Evolutionary conservation across 1,140 invertebrate species (phyloP).

Genomic region (Muscidifurax raptorellus): DNA sequence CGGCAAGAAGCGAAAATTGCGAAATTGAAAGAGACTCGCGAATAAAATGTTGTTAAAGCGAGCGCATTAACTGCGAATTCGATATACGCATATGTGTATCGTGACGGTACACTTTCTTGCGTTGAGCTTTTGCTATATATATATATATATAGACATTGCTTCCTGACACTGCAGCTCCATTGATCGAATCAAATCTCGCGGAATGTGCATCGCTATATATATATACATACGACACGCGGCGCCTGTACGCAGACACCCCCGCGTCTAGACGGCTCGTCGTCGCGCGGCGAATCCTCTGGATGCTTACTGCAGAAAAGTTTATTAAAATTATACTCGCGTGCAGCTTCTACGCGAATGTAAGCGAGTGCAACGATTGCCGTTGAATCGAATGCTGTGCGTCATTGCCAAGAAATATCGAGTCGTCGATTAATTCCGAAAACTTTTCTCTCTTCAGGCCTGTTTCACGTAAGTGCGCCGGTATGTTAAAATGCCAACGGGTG

Average conservation of each 20-base stretch:
- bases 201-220: constrained; percentile 4
- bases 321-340: neutral
- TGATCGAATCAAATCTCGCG: neutral
- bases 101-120: neutral
- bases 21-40: neutral
- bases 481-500: too few relatives aligned
- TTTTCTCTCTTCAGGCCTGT: neutral
- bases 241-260: constrained; percentile 59
- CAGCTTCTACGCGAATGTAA: neutral
- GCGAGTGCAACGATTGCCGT: neutral
- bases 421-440: neutral
- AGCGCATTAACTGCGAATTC: too few relatives aligned
- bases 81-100: too few relatives aligned
- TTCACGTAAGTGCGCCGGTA: too few relatives aligned
- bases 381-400: neutral
- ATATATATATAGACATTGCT: neutral
- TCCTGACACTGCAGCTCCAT: neutral
- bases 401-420: neutral
- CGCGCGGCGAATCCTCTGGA: constrained; percentile 1
- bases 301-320: neutral
- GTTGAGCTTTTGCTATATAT: neutral
- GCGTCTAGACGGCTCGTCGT: constrained; percentile 59
- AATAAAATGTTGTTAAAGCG: neutral
- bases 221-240: neutral
- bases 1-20: neutral